These are phyloP conservation scores for Amphipoea lucens DNA, from an alignment of 2,888 invertebrate species.

Conservation along the genomic window DNA sequence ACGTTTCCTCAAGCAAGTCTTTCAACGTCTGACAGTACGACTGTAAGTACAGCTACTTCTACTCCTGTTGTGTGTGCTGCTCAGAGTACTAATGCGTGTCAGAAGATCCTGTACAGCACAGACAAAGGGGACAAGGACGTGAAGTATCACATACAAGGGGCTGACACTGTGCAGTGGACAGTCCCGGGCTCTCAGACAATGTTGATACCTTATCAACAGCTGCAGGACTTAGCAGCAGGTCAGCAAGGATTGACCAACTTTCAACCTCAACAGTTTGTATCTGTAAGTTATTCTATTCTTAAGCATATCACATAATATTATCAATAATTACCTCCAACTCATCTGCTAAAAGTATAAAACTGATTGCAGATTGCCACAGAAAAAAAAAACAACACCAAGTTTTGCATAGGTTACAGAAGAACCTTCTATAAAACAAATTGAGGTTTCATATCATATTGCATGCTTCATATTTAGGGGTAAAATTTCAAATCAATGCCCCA, in stretches of 20 bases:
- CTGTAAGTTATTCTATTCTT: constrained; percentile 77
- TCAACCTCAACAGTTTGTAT: constrained; percentile 87
- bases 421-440: background rate
- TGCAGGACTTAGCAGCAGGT: constrained; percentile 83
- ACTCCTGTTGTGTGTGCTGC: constrained; percentile 88
- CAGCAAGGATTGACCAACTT: constrained; percentile 82
- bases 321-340: background rate
- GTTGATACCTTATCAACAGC: constrained; percentile 87
- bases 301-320: constrained; percentile 3
- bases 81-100: constrained; percentile 84
- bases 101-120: constrained; percentile 86
- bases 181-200: constrained; percentile 87
- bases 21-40: constrained; percentile 83
- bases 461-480: background rate
- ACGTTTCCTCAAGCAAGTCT: constrained; percentile 85
- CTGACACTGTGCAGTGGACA: constrained; percentile 86
- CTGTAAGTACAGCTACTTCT: constrained; percentile 85
- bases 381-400: background rate
- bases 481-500: background rate
- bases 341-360: background rate
- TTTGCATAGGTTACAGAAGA: background rate
- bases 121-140: constrained; percentile 87
- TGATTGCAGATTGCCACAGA: background rate
- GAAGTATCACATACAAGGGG: constrained; percentile 87
- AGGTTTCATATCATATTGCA: background rate